Percentiles rank a stretch among this genome's conserved stretches.
Conservation (phyloP, 2,797 vertebrate genomes). For the Apodemus agrarius region DNA sequence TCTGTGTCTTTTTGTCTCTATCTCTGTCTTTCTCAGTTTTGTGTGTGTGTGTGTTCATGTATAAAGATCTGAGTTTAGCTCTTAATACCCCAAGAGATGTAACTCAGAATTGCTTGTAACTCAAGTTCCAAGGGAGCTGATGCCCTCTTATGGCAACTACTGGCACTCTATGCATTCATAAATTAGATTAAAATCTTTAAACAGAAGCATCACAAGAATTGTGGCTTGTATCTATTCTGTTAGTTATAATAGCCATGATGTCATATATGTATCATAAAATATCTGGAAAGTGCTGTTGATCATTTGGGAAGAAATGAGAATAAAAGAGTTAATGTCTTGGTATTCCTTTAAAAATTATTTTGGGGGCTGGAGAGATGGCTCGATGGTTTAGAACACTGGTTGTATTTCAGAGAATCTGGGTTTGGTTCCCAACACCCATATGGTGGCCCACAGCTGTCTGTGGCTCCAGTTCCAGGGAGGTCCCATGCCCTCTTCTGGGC, state of each 20-base stretch:
- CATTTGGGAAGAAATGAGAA: background rate
- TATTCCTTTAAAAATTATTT: background rate
- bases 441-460: background rate
- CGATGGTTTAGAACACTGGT: background rate
- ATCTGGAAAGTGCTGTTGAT: background rate
- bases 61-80: background rate
- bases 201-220: background rate
- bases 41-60: background rate
- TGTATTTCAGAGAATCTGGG: background rate
- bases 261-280: background rate
- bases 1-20: background rate
- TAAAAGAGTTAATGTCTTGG: background rate
- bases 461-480: background rate
- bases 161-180: background rate
- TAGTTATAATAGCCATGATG: background rate
- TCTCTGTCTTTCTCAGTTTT: background rate
- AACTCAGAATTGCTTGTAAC: background rate
- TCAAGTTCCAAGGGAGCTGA: background rate
- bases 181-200: background rate
- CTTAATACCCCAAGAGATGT: background rate
- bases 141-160: background rate
- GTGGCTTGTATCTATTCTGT: background rate
- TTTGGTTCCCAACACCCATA: background rate
- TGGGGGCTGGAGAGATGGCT: background rate
- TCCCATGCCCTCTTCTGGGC: background rate